These are phyloP conservation scores for Suricata suricatta DNA, from an alignment of 2,113 vertebrate genomes.

Conservation along the genomic window DNA sequence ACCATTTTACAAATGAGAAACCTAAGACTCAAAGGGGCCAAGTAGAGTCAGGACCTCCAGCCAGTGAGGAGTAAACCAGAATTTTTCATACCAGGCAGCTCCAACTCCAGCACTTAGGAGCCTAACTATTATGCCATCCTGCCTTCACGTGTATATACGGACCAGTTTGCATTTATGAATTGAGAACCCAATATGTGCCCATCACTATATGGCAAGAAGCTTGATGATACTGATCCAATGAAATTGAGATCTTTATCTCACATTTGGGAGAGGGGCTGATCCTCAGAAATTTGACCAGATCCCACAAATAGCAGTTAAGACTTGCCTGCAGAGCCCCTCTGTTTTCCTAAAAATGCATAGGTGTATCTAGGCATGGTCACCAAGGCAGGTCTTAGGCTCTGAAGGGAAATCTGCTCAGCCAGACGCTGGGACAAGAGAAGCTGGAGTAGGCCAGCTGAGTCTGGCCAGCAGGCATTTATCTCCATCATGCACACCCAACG, in stretches of 20 bases:
- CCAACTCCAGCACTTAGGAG: background rate
- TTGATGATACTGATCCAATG: background rate
- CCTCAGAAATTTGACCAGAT: background rate
- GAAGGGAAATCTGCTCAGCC: background rate
- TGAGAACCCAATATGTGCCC: background rate
- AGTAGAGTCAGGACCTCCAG: background rate
- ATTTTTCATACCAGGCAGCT: background rate
- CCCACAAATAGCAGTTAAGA: background rate
- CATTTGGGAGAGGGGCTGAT: background rate
- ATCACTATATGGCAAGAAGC: background rate
- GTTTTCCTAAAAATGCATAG: background rate
- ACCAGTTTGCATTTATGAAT: background rate
- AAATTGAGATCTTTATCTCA: background rate
- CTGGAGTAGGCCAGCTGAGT: background rate
- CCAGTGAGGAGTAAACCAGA: background rate
- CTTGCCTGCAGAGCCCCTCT: background rate
- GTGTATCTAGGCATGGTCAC: background rate
- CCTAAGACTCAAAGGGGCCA: background rate
- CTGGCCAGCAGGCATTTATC: background rate
- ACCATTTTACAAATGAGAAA: background rate
- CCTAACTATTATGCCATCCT: background rate
- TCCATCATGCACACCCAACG: background rate
- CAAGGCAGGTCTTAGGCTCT: background rate
- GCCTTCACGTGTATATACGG: background rate
- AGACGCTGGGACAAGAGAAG: background rate